Evolutionary conservation across 2,797 vertebrate genomes (phyloP).

Genomic region (Enteromius mattozi): DNA sequence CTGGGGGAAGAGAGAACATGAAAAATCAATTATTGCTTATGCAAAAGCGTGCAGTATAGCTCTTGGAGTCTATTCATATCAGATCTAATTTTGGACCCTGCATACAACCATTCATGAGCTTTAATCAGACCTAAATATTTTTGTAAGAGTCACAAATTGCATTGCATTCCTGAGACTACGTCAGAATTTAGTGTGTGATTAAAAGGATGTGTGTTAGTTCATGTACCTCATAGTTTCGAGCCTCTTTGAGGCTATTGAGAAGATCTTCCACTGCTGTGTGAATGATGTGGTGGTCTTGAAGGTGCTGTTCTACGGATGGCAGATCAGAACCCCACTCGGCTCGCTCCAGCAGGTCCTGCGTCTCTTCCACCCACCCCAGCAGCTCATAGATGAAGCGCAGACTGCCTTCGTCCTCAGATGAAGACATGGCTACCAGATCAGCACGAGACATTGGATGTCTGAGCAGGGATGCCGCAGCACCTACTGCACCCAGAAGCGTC

Average conservation of each 20-base stretch:
- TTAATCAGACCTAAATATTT: background rate
- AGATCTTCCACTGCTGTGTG: constrained; percentile 90
- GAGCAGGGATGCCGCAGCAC: constrained; percentile 84
- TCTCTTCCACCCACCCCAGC: constrained; percentile 97
- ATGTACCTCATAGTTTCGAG: constrained; percentile 86
- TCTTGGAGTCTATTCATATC: background rate
- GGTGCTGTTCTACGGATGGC: constrained; percentile 89
- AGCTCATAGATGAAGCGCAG: constrained; percentile 97
- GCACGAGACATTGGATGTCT: constrained; percentile 88
- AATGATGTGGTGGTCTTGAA: constrained; percentile 87
- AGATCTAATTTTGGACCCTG: background rate
- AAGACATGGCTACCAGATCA: constrained; percentile 92
- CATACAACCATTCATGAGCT: background rate
- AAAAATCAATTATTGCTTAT: background rate
- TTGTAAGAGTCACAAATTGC: too few species aligned
- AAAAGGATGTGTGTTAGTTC: background rate
- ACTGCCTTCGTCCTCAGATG: constrained; percentile 94
- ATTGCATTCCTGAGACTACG: background rate
- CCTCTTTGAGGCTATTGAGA: constrained; percentile 88
- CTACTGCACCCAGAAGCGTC: constrained; percentile 76
- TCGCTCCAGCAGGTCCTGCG: constrained; percentile 90
- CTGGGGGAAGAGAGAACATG: constrained; percentile 69
- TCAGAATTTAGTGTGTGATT: background rate
- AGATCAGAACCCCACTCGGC: constrained; percentile 96
- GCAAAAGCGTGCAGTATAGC: background rate